phyloP scores from a whole-genome alignment of 2,113 vertebrate genomes.

The Galbula dea region DNA sequence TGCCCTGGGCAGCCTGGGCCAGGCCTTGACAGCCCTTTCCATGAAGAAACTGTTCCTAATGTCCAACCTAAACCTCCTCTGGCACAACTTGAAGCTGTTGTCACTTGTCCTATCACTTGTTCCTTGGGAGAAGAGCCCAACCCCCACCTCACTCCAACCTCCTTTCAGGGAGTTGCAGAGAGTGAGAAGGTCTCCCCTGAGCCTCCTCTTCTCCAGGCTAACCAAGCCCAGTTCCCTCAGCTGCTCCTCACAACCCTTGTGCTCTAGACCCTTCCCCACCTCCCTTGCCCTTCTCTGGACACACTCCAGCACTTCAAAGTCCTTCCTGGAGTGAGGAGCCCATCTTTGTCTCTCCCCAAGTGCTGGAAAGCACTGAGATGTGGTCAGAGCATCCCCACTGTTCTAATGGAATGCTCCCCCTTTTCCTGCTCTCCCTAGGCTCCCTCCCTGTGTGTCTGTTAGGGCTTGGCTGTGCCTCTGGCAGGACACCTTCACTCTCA shows the following conservation, averaged over 20 bases:
- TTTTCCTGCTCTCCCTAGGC: not conserved
- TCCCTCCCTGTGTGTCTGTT: accelerated
- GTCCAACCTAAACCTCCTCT: not conserved
- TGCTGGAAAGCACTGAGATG: not conserved
- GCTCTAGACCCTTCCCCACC: not conserved
- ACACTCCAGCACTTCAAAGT: not conserved
- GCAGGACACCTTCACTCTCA: not conserved
- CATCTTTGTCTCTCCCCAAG: not conserved
- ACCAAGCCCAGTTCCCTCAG: not conserved
- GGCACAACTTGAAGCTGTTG: not conserved
- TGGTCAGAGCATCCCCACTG: not conserved
- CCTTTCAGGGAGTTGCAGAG: not conserved
- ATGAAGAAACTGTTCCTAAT: not conserved
- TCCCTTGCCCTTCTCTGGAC: not conserved
- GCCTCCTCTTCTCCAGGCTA: not conserved
- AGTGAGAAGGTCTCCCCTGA: not conserved
- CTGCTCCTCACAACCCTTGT: not conserved
- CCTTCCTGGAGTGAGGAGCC: not conserved
- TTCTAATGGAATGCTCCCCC: not conserved
- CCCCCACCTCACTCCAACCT: not conserved
- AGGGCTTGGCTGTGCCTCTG: not conserved
- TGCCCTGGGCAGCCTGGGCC: not conserved
- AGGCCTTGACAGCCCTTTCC: not conserved
- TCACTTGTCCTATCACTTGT: not conserved
- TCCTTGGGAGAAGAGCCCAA: not conserved